phyloP scores from a whole-genome alignment of 2,888 invertebrate species.

The Cantharis flavilabris region DNA sequence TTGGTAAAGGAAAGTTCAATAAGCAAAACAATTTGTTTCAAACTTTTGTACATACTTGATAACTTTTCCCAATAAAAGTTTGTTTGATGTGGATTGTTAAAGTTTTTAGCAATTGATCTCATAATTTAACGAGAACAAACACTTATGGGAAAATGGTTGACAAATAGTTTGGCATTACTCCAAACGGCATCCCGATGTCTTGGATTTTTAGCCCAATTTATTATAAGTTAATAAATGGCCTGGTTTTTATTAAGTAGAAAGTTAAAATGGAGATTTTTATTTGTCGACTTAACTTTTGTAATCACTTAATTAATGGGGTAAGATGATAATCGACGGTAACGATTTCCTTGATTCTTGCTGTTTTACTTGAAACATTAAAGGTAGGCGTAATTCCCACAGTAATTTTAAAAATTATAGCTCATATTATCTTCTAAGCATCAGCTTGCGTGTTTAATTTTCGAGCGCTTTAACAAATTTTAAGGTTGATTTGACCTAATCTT shows the following conservation, averaged over 20 bases:
- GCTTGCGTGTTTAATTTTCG: constrained; percentile 17
- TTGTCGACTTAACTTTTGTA: constrained; percentile 2
- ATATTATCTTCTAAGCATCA: constrained; percentile 19
- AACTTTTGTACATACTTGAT: neutral
- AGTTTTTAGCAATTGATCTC: constrained; percentile 12
- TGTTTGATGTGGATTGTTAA: neutral
- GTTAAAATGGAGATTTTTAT: constrained; percentile 10
- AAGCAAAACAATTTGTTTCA: neutral
- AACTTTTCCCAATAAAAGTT: neutral
- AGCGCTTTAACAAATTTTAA: constrained; percentile 16
- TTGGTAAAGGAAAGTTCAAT: neutral
- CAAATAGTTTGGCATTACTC: constrained; percentile 18
- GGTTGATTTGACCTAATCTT: neutral
- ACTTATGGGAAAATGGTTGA: constrained; percentile 13
- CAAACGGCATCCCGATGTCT: constrained; percentile 19
- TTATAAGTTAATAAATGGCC: neutral
- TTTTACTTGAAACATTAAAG: constrained; percentile 7
- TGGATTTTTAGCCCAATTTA: neutral
- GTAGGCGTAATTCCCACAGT: constrained; percentile 22
- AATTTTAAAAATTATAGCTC: constrained; percentile 12
- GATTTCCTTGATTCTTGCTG: constrained; percentile 9
- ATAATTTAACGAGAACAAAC: constrained; percentile 16
- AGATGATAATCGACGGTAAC: neutral
- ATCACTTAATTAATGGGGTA: constrained; percentile 4
- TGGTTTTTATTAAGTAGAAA: neutral